phyloP scores from a whole-genome alignment of 2,113 vertebrate genomes.

The Uropsilus gracilis region DNA sequence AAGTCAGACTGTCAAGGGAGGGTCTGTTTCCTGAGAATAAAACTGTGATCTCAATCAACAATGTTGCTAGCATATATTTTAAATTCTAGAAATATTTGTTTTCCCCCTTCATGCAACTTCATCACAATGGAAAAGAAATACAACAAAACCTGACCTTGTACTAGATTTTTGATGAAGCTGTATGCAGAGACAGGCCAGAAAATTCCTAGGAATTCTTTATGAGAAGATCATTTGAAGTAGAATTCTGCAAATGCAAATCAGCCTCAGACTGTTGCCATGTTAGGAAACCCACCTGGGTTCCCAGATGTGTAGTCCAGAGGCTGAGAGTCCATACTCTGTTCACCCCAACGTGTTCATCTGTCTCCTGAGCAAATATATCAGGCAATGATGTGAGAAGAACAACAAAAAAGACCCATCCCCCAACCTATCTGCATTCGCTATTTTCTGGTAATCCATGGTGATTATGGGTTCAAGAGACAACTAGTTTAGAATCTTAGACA shows the following conservation, averaged over 20 bases:
- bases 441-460: not conserved
- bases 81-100: not conserved
- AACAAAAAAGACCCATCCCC: not conserved
- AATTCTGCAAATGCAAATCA: not conserved
- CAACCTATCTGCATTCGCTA: not conserved
- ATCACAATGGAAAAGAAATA: not conserved
- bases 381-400: not conserved
- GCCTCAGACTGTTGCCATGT: not conserved
- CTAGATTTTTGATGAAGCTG: not conserved
- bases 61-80: not conserved
- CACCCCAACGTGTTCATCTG: not conserved
- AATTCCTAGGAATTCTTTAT: not conserved
- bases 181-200: not conserved
- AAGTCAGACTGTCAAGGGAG: not conserved
- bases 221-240: not conserved
- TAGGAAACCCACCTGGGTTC: not conserved
- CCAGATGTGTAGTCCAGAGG: not conserved
- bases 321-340: not conserved
- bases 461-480: not conserved
- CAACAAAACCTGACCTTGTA: not conserved
- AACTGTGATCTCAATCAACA: not conserved
- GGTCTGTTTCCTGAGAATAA: conserved; percentile 4
- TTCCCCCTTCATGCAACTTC: conserved; percentile 27
- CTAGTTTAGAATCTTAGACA: not conserved
- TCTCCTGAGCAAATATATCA: not conserved